Evolutionary conservation across 2,888 invertebrate genomes (phyloP), one percentile per base, ranked within the genome.

Genomic region (Coleophora deauratella): DNA sequence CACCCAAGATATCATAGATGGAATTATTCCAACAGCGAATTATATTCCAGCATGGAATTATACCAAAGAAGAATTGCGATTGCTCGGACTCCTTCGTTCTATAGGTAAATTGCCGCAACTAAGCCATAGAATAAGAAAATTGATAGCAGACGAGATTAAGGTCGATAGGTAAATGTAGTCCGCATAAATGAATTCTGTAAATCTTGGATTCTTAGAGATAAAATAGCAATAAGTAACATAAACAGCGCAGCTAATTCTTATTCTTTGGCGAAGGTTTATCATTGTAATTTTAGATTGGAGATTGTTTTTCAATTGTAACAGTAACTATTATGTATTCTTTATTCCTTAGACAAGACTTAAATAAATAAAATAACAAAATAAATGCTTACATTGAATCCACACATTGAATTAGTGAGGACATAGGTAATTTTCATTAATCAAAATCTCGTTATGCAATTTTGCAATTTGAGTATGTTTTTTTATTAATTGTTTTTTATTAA

Each of bases 11-110:
- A 50, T 49, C 46, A 46, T 45, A 50, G 47, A 47, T 50, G 47
- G 45, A 45, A 42, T 43, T 50, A 50, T 50, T 47, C 49, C 37
- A 45, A 46, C 44, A 44, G 37, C 42, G 32, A 45, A 43, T 44
- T 21, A 21, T 21, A 21, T 21, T 21, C 3, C 21, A 21, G 6
- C 21, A 21, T 21, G 21, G 21, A 21, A 21, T 21, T 21, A 6
- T 21, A 4, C 21, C 21, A 21, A 21, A 3, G 21, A 4, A 21
- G 21, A 21, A 43, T 43, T 42, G 45, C 47, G 41, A 43, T 42
- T 43, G 43, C 42, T 44, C 41, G 40, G 6, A n/a, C 32, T 32
- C 32, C 9, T 11, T n/a, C 12, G 32, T 32, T 32, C 12, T 32
- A 10, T 32, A 30, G n/a, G n/a, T 30, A 11, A 32, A 12, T 11